These are phyloP conservation scores for Atta colombica DNA, from an alignment of 1,140 invertebrate genomes.

Conservation along the genomic window DNA sequence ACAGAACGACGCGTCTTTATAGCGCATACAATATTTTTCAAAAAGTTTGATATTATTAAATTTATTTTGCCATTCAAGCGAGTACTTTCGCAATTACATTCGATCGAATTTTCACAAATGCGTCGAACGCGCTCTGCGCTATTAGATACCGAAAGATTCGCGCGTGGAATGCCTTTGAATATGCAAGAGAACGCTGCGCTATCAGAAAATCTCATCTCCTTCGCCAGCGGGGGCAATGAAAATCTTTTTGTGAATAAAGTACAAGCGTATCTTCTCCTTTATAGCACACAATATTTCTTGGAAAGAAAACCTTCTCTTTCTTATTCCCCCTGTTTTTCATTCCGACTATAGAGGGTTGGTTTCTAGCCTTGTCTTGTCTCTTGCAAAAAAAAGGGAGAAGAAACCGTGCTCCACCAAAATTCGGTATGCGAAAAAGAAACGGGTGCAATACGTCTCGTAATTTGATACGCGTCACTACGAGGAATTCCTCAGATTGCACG, in stretches of 20 bases:
- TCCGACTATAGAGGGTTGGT: neutral
- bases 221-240: conserved; percentile 62
- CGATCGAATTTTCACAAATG: conserved; percentile 28
- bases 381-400: neutral
- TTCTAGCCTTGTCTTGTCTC: conserved; percentile 48
- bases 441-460: conserved; percentile 55
- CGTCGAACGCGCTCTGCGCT: neutral
- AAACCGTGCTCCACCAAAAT: conserved; percentile 32
- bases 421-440: conserved; percentile 50
- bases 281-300: conserved; percentile 58
- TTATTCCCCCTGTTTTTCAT: conserved; percentile 51
- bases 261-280: conserved; percentile 59
- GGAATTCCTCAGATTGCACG: conserved; percentile 52
- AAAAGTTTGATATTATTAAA: neutral
- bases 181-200: conserved; percentile 24
- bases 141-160: conserved; percentile 37
- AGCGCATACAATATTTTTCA: neutral
- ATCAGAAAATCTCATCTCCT: conserved; percentile 58
- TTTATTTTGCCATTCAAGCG: neutral
- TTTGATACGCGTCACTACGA: conserved; percentile 60
- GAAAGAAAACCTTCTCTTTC: conserved; percentile 60
- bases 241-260: conserved; percentile 64
- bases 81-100: neutral
- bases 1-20: neutral
- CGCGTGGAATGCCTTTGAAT: conserved; percentile 40